Evolutionary conservation across 2,797 vertebrate genomes (phyloP).

Genomic region (Numenius phaeopus): DNA sequence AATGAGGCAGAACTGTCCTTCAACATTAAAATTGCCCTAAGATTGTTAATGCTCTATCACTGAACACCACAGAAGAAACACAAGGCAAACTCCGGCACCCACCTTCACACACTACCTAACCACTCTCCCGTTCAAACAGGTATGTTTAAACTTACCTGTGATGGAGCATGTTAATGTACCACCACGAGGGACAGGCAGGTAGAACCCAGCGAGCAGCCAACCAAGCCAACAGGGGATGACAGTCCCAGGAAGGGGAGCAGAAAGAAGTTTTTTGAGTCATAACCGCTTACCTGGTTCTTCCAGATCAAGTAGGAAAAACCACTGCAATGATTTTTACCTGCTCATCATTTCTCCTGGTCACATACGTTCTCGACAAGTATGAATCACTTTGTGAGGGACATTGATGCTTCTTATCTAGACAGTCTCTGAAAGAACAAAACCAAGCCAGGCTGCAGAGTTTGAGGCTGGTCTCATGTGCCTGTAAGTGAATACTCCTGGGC

Average conservation of each 20-base stretch:
- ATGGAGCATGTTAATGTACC: not conserved
- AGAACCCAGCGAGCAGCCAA: not conserved
- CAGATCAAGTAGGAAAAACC: not conserved
- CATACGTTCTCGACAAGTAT: not conserved
- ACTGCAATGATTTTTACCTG: not conserved
- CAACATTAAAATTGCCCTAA: not conserved
- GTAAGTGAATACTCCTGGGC: not conserved
- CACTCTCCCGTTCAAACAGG: not conserved
- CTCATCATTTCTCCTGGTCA: not conserved
- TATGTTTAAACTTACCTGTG: not conserved
- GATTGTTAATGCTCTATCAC: not conserved
- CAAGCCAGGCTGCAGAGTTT: not conserved
- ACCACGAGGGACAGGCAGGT: accelerated
- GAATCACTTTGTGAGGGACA: not conserved
- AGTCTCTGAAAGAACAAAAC: not conserved
- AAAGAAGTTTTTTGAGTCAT: not conserved
- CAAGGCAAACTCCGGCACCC: not conserved
- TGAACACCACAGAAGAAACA: not conserved
- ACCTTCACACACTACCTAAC: not conserved
- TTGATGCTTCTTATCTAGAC: not conserved
- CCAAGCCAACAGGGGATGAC: not conserved
- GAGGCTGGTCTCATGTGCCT: not conserved
- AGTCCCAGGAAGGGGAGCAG: not conserved
- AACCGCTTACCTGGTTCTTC: accelerated
- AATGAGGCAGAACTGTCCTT: not conserved